Evolutionary conservation across 1,140 invertebrate genomes (phyloP).

Genomic region (Gyrodactylus salaris): DNA sequence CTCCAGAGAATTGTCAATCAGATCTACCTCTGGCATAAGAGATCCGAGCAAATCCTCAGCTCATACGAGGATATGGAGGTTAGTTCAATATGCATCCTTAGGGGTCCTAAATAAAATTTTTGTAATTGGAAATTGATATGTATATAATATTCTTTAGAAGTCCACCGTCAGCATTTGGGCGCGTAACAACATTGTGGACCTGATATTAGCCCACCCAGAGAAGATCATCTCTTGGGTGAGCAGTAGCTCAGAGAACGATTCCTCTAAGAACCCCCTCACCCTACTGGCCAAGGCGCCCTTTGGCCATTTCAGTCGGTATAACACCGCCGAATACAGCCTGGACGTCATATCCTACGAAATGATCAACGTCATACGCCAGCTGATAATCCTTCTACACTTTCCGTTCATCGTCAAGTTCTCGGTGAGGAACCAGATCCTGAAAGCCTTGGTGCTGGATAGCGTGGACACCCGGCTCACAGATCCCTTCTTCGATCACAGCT

Average conservation of each 20-base stretch:
- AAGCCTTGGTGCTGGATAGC: background rate
- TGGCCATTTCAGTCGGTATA: background rate
- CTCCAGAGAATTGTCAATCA: background rate
- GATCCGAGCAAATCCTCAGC: background rate
- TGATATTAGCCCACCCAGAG: background rate
- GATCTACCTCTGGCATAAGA: background rate
- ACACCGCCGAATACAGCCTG: background rate
- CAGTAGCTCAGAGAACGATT: background rate
- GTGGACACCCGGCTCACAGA: background rate
- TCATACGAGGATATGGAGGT: too few relatives aligned
- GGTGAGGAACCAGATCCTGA: background rate
- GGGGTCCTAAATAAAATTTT: too few relatives aligned
- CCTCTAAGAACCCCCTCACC: background rate
- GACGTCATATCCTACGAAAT: background rate
- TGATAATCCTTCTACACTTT: background rate
- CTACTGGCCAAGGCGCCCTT: background rate
- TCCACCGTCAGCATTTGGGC: background rate
- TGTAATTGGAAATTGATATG: too few relatives aligned
- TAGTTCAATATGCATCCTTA: too few relatives aligned
- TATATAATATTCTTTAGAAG: background rate
- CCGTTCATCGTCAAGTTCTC: background rate
- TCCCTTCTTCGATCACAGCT: background rate
- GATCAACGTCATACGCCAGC: background rate
- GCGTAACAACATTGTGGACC: background rate
- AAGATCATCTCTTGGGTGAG: background rate